Conservation (phyloP, 2,888 invertebrate genomes). For the Tricholauxania praeusta region DNA sequence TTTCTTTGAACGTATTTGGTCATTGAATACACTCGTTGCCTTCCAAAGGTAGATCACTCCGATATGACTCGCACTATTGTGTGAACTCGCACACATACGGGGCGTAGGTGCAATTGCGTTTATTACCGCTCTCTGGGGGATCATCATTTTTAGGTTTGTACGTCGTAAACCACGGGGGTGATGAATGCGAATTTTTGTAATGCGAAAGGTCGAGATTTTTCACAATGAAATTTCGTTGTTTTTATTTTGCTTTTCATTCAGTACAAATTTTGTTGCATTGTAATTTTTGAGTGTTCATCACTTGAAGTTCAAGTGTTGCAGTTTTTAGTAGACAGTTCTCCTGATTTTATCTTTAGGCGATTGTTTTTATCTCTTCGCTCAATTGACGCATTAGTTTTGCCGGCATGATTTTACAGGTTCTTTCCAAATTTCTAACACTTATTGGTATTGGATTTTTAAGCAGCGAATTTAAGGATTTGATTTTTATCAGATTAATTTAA, state of each 20-base stretch:
- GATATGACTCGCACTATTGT: background rate
- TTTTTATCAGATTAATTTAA: slow-evolving; percentile 34
- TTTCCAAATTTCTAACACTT: background rate
- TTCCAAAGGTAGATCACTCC: background rate
- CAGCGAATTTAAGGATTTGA: slow-evolving; percentile 26
- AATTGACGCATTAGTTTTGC: slow-evolving; percentile 32
- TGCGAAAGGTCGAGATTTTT: background rate
- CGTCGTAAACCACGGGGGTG: slow-evolving; percentile 22
- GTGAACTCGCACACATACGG: slow-evolving; percentile 40
- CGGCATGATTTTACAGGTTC: slow-evolving; percentile 20
- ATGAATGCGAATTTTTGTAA: slow-evolving; percentile 31
- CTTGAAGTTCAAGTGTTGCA: slow-evolving; percentile 29
- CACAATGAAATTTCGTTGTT: background rate
- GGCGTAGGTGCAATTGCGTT: slow-evolving; percentile 64
- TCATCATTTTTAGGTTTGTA: slow-evolving; percentile 46
- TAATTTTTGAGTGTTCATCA: slow-evolving; percentile 19
- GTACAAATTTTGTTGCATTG: background rate
- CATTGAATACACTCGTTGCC: slow-evolving; percentile 42
- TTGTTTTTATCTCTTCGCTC: slow-evolving; percentile 28
- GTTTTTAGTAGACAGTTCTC: background rate
- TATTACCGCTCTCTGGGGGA: slow-evolving; percentile 58
- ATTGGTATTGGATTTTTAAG: background rate
- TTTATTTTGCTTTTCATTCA: slow-evolving; percentile 24
- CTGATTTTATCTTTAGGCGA: background rate
- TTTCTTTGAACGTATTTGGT: slow-evolving; percentile 49